Conservation (phyloP, 1,140 invertebrate species). For the Tetraneura akinire region DNA sequence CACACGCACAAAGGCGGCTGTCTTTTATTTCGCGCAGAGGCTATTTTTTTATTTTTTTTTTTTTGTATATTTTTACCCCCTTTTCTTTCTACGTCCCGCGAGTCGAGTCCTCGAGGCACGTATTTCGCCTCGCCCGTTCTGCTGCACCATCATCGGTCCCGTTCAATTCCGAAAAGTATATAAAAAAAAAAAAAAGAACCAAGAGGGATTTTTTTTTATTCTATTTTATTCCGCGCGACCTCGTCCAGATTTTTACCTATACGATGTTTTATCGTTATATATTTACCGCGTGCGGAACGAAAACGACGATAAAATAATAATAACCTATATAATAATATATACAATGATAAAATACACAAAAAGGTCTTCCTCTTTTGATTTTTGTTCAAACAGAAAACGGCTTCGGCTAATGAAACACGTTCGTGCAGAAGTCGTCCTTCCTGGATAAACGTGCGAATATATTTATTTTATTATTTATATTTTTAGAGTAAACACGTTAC, state of each 20-base stretch:
- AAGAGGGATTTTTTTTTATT: constrained; percentile 27
- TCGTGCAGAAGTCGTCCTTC: background rate
- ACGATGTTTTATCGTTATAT: background rate
- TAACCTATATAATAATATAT: constrained; percentile 31
- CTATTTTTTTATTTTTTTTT: background rate
- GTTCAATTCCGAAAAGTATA: constrained; percentile 46
- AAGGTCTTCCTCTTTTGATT: constrained; percentile 45
- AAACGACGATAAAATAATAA: constrained; percentile 50
- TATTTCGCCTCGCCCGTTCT: background rate
- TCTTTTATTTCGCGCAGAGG: constrained; percentile 35
- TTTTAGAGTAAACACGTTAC: constrained; percentile 14
- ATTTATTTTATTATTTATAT: constrained; percentile 2
- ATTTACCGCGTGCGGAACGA: constrained; percentile 19
- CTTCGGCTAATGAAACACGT: constrained; percentile 41
- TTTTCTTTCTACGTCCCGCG: constrained; percentile 22
- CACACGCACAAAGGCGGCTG: constrained; percentile 44
- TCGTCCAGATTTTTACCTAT: constrained; percentile 48
- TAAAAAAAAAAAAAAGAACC: no score
- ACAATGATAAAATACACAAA: constrained; percentile 3
- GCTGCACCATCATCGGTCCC: no score
- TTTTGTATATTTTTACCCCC: constrained; percentile 11
- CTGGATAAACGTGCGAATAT: no score
- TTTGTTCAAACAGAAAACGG: constrained; percentile 43
- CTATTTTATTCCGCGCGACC: background rate
- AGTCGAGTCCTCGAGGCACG: constrained; percentile 43